phyloP scores from a whole-genome alignment of 2,888 invertebrate species.

The Gryllus longicercus region DNA sequence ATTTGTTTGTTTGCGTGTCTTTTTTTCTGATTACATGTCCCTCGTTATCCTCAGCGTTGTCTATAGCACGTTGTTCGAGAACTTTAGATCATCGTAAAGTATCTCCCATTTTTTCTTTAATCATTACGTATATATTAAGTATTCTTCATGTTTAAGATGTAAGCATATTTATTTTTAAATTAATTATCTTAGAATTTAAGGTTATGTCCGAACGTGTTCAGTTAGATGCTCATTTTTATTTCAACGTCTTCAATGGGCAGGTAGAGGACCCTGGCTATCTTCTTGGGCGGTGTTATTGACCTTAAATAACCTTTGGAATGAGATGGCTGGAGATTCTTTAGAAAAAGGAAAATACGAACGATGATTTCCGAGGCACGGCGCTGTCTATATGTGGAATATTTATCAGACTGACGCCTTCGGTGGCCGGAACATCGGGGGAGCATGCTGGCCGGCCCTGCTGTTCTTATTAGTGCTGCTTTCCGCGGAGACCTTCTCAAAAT shows the following conservation, averaged over 20 bases:
- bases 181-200: conserved; percentile 1
- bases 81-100: conserved; percentile 17
- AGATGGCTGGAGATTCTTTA: not conserved
- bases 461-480: too few relatives aligned
- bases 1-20: conserved; percentile 17
- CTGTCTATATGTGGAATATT: conserved; percentile 7
- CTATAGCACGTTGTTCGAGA: not conserved
- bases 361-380: conserved; percentile 11
- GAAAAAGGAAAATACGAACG: not conserved
- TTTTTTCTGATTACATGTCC: not conserved
- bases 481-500: too few relatives aligned
- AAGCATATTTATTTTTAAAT: conserved; percentile 17
- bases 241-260: not conserved
- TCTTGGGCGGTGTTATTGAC: not conserved
- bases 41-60: not conserved
- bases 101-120: conserved; percentile 1
- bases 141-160: conserved; percentile 6
- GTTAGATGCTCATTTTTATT: conserved; percentile 9
- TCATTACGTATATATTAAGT: conserved; percentile 8
- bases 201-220: conserved; percentile 17
- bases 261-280: not conserved
- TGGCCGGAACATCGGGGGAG: not conserved
- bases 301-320: conserved; percentile 17
- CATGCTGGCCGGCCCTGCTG: too few relatives aligned
- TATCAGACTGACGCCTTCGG: not conserved